These are phyloP conservation scores for Melanchra persicariae DNA, from an alignment of 2,888 invertebrate genomes.

Conservation along the genomic window DNA sequence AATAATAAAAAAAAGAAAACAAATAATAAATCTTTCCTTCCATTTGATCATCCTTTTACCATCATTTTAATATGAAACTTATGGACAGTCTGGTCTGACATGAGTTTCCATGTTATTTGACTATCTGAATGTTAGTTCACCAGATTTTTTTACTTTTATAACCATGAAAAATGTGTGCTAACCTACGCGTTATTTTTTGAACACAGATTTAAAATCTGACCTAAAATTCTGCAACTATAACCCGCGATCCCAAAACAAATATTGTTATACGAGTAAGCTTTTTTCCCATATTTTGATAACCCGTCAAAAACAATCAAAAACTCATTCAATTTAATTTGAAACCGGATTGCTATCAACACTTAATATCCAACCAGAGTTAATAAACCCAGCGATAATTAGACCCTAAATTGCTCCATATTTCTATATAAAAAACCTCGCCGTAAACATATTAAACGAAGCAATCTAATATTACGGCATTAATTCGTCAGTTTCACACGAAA, in stretches of 20 bases:
- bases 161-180: not conserved
- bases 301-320: not conserved
- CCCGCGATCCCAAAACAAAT: not conserved
- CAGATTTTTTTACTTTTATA: not conserved
- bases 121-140: not conserved
- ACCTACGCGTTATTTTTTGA: not conserved
- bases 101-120: constrained; percentile 14
- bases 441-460: constrained; percentile 34
- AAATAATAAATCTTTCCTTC: no score
- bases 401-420: constrained; percentile 29
- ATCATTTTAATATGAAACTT: no score
- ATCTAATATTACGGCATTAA: constrained; percentile 56
- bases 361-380: constrained; percentile 6
- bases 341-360: not conserved
- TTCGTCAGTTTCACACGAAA: constrained; percentile 55
- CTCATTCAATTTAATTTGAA: not conserved
- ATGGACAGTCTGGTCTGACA: not conserved
- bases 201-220: not conserved
- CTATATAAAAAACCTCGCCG: constrained; percentile 17
- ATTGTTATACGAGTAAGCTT: not conserved
- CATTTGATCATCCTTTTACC: no score
- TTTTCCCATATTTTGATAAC: not conserved
- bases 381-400: constrained; percentile 11
- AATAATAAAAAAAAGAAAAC: no score
- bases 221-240: not conserved